These are phyloP conservation scores for Aelia acuminata DNA, from an alignment of 2,888 invertebrate species.

Conservation along the genomic window DNA sequence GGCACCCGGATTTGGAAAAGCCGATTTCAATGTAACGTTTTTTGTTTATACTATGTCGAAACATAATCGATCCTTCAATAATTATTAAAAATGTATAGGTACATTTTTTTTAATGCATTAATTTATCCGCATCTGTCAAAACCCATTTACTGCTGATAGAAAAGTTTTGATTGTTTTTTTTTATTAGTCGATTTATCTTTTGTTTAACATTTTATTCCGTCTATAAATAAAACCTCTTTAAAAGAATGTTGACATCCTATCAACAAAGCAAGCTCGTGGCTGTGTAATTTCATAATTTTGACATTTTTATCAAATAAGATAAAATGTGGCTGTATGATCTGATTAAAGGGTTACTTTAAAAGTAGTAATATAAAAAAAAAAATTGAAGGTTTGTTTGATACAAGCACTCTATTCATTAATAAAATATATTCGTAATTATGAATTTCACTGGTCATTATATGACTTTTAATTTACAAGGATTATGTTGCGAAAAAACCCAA, in stretches of 20 bases:
- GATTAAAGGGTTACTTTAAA: background rate
- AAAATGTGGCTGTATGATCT: background rate
- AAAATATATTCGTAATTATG: too few species aligned
- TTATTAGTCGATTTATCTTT: background rate
- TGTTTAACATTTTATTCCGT: background rate
- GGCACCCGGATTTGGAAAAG: too few species aligned
- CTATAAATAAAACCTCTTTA: background rate
- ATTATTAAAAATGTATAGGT: too few species aligned
- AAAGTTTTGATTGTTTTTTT: background rate
- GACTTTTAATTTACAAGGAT: too few species aligned
- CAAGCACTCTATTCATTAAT: too few species aligned
- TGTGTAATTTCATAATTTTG: background rate
- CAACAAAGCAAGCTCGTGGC: background rate
- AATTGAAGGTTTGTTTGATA: too few species aligned
- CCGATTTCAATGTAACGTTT: too few species aligned
- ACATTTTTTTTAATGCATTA: background rate
- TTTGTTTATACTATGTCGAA: too few species aligned
- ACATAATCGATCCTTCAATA: too few species aligned
- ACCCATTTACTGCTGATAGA: background rate
- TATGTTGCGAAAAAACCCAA: too few species aligned
- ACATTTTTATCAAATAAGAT: background rate
- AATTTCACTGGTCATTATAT: too few species aligned
- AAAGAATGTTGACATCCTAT: background rate
- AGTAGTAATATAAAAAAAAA: background rate
- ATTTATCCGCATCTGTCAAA: too few species aligned